These are phyloP conservation scores for Zophobas morio DNA, from an alignment of 1,140 invertebrate species.

Conservation along the genomic window DNA sequence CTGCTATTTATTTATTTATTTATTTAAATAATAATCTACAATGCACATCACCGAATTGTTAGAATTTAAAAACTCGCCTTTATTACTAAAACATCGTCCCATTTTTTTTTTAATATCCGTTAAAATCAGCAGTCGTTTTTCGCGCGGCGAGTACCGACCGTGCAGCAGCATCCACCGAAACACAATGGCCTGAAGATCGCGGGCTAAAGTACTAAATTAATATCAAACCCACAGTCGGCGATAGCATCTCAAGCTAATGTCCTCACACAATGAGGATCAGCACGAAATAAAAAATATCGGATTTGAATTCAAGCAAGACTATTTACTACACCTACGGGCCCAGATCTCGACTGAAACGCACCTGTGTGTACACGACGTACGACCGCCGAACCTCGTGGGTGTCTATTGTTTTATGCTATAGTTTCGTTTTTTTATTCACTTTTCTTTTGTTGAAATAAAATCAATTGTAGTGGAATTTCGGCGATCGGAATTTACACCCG, in stretches of 20 bases:
- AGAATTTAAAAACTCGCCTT: no score
- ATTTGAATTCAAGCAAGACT: slow-evolving; percentile 63
- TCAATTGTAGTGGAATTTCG: slow-evolving; percentile 57
- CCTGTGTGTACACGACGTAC: slow-evolving; percentile 55
- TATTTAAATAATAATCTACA: no score
- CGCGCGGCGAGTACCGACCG: not conserved
- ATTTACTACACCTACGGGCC: slow-evolving; percentile 65
- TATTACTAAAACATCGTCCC: no score
- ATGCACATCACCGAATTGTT: no score
- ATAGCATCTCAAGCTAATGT: slow-evolving; percentile 65
- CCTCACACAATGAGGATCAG: slow-evolving; percentile 65
- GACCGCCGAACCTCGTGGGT: slow-evolving; percentile 56
- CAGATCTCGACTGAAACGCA: slow-evolving; percentile 55
- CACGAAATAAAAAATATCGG: slow-evolving; percentile 62
- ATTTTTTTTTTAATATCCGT: not conserved
- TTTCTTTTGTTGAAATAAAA: slow-evolving; percentile 61
- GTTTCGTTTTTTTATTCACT: slow-evolving; percentile 57
- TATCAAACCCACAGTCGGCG: slow-evolving; percentile 63
- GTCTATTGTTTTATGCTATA: slow-evolving; percentile 62
- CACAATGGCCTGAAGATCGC: slow-evolving; percentile 56
- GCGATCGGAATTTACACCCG: slow-evolving; percentile 48
- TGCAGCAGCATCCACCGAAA: slow-evolving; percentile 5
- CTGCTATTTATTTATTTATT: no score
- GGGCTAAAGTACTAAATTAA: slow-evolving; percentile 63
- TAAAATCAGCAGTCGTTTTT: not conserved